Evolutionary conservation across 2,797 vertebrate genomes (phyloP), one percentile per base, ranked within the genome.

Genomic region (Lacerta viridis): DNA sequence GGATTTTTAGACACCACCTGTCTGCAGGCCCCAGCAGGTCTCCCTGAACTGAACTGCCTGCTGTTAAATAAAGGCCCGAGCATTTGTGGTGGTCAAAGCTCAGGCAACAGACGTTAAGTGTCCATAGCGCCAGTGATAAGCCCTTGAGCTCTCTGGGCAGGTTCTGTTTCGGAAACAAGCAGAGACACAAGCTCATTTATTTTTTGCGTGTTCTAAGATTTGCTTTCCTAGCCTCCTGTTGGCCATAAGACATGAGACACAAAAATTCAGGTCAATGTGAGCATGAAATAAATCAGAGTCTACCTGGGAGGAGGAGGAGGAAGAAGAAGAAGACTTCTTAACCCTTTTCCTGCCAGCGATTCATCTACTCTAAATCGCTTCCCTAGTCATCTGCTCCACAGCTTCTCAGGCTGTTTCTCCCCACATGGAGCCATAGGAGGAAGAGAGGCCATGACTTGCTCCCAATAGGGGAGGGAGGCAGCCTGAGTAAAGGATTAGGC

Each of bases 91-190:
- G 25, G 75, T 1, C 61, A 78, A 84, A 89, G 72, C 80, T 79
- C 78, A 76, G 1, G 8, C 88, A 91, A 92, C 91, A 94, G 93
- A 91, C 93, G 87, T 84, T 84, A 90, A 55, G 84, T 83, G 36
- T 5, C 90, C 69, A 0, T 0, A 89, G 90, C 78, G 39, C 72
- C 0, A 1, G n/a, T n/a, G 33, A 86, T 92, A 88, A 82, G 75
- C 66, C 80, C 50, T 1, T 41, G 0, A 0, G 4, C 69, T 41
- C 85, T 88, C 29, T 75, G 41, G 43, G 88, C 23, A 39, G 50
- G 25, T 76, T 84, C 41, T 13, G 50, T 79, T 46, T 59, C 3
- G 0, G 0, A 33, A 20, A 74, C 2, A 0, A 0, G 4, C 3
- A 77, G 78, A 91, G 80, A 69, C 5, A 0, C 33, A 25, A 2